Evolutionary conservation across 2,888 invertebrate genomes (phyloP).

Genomic region (Cantharis lateralis): DNA sequence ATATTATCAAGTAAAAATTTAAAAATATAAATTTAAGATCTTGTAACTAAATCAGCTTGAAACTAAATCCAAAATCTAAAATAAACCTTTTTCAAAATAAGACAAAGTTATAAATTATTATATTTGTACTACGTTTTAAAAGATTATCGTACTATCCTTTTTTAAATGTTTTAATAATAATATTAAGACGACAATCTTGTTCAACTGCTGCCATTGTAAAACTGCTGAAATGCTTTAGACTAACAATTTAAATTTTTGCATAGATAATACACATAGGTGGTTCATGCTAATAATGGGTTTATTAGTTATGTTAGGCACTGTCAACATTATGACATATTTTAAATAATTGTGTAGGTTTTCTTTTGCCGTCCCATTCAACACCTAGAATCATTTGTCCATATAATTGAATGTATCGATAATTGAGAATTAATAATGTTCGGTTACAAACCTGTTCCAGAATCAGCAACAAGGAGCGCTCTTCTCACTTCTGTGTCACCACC

Average conservation of each 20-base stretch:
- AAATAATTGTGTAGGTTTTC: not conserved
- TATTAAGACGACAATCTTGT: no score
- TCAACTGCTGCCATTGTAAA: not conserved
- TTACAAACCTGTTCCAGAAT: constrained; percentile 13
- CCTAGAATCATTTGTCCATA: not conserved
- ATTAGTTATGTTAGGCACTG: not conserved
- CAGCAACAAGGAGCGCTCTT: constrained; percentile 27
- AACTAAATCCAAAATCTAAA: no score
- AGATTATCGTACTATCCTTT: no score
- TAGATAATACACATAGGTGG: not conserved
- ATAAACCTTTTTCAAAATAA: no score
- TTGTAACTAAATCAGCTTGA: no score
- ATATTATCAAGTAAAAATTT: no score
- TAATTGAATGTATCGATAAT: not conserved
- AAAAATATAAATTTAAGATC: no score
- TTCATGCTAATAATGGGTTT: no score
- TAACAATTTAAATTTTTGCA: no score
- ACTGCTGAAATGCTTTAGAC: not conserved
- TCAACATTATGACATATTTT: not conserved
- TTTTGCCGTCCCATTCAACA: not conserved
- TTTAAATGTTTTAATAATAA: no score
- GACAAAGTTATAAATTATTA: no score
- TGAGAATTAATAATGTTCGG: not conserved
- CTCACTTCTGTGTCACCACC: constrained; percentile 28
- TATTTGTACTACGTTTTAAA: no score